Conservation (phyloP, 2,888 invertebrate genomes). For the Xylota segnis region DNA sequence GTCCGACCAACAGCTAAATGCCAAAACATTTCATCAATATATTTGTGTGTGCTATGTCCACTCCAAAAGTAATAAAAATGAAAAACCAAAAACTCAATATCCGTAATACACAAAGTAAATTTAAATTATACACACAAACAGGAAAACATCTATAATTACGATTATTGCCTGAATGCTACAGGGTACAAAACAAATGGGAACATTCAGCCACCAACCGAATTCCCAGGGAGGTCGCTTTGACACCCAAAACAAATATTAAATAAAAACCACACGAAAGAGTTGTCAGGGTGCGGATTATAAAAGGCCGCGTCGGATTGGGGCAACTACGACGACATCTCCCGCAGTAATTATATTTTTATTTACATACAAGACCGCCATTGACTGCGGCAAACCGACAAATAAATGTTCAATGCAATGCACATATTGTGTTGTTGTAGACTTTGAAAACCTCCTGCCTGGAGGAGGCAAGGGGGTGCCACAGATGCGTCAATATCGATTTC, state of each 20-base stretch:
- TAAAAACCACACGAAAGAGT: constrained; percentile 32
- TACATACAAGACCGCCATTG: constrained; percentile 36
- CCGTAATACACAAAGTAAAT: not conserved
- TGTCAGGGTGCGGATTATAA: constrained; percentile 26
- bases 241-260: constrained; percentile 13
- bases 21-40: constrained; percentile 23
- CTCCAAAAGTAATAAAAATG: constrained; percentile 36
- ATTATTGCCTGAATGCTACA: constrained; percentile 42
- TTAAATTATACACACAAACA: constrained; percentile 4
- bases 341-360: constrained; percentile 65
- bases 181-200: not conserved
- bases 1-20: constrained; percentile 28
- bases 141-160: constrained; percentile 39
- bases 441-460: constrained; percentile 1
- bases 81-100: constrained; percentile 29
- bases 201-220: constrained; percentile 10
- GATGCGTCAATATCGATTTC: constrained; percentile 63
- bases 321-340: constrained; percentile 40
- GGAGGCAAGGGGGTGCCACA: not conserved
- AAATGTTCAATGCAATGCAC: constrained; percentile 16
- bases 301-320: not conserved
- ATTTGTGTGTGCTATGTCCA: not conserved
- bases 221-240: constrained; percentile 1
- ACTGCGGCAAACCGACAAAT: constrained; percentile 50
- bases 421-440: not conserved